Evolutionary conservation across 2,113 vertebrate species (phyloP).

Genomic region (Dasyprocta punctata): DNA sequence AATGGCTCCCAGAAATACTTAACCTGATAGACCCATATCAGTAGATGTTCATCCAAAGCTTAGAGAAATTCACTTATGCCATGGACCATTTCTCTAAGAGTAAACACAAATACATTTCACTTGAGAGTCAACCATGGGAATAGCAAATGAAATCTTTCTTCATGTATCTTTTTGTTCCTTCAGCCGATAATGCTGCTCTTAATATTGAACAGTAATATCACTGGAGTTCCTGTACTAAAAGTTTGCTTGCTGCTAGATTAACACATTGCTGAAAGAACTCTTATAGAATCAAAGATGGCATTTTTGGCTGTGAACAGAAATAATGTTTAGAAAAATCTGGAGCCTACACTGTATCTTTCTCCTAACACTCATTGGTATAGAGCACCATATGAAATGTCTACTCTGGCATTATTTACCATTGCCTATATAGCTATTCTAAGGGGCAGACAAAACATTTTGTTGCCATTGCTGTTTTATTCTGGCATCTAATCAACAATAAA

Average conservation of each 20-base stretch:
- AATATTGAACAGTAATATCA: background rate
- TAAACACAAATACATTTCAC: background rate
- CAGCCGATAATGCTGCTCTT: background rate
- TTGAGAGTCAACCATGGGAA: background rate
- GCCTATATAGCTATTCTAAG: background rate
- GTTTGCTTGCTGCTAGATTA: background rate
- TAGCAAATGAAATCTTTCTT: background rate
- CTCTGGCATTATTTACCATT: background rate
- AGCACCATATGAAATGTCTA: background rate
- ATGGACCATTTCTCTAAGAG: background rate
- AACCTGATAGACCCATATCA: background rate
- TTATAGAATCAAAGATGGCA: background rate
- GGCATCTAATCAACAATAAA: background rate
- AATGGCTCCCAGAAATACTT: background rate
- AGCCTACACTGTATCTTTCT: background rate
- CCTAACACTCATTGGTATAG: background rate
- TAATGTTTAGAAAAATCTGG: background rate
- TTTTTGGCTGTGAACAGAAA: background rate
- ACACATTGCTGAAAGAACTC: background rate
- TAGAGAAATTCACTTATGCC: background rate
- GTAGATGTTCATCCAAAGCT: background rate
- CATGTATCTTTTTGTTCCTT: background rate
- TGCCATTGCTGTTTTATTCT: background rate
- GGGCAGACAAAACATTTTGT: background rate
- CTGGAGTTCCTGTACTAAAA: background rate